Conservation (phyloP, 1,140 invertebrate genomes). For the Caerostris extrusa region DNA sequence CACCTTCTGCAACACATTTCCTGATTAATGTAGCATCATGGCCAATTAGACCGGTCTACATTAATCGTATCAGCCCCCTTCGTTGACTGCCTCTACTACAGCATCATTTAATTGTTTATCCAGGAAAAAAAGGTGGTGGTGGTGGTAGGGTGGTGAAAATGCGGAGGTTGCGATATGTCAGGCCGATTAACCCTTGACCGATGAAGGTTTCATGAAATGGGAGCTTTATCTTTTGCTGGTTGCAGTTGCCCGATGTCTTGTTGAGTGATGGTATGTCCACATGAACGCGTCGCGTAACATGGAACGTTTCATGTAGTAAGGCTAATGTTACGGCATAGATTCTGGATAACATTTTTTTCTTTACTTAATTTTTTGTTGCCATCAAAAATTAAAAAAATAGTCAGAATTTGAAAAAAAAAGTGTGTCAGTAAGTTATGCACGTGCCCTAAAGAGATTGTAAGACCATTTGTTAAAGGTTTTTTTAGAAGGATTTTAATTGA, state of each 20-base stretch:
- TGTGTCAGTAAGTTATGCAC: background rate
- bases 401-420: background rate
- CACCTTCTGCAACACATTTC: conserved; percentile 31
- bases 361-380: background rate
- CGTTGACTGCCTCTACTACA: background rate
- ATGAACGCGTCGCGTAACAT: background rate
- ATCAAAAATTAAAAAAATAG: conserved; percentile 20
- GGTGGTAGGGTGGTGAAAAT: conserved; percentile 11
- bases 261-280: background rate
- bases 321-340: background rate
- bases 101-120: conserved; percentile 59
- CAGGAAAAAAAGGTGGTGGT: background rate
- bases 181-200: conserved; percentile 71
- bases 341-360: background rate
- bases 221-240: conserved; percentile 24
- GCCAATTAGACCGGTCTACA: conserved; percentile 69
- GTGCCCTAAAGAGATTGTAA: background rate
- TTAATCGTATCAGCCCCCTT: conserved; percentile 58
- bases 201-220: conserved; percentile 44
- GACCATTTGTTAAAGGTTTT: conserved; percentile 36
- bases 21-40: conserved; percentile 74
- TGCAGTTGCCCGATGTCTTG: too few relatives aligned
- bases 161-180: conserved; percentile 45
- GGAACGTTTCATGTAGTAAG: background rate
- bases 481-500: conserved; percentile 29